Evolutionary conservation across 2,797 vertebrate genomes (phyloP), one percentile per base, ranked within the genome.

Genomic region (Leptatherina wallacei): DNA sequence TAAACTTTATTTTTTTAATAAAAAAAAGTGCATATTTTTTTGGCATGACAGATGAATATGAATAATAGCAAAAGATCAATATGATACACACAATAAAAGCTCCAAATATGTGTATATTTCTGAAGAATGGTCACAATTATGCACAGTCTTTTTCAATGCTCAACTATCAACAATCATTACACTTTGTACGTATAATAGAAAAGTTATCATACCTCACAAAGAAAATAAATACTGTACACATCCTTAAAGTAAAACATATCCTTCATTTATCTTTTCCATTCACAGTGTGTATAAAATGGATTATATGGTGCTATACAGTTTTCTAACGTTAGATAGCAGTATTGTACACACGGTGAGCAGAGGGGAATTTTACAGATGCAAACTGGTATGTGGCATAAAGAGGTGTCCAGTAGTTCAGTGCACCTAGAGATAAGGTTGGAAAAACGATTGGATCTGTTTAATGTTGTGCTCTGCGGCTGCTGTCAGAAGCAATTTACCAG

Each of bases 191-290:
- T 73, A 86, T 88, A 77, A 77, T 88, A 91, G 83, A 91, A 93
- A 93, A 92, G 78, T 82, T 88, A 75, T 87, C 80, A 85, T 86
- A 77, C 75, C 80, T 84, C 85, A 61, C 87, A 88, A 89, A 92
- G 90, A 88, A 90, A 94, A 94, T 94, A 94, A 95, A 95, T 94
- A 94, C 92, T 95, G 89, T 94, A 94, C 93, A 94, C 87, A 56
- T 93, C 69, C 77, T 83, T 56, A 65, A 83, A 77, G 67, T 75
- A 6, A 85, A 85, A 77, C 73, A 59, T 73, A 52, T 65, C 71
- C 65, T 77, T 71, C 35, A 59, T 47, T 56, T 40, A 30, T 80
- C 74, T 47, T 72, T 73, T 47, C 47, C 73, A 67, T 84, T 89
- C 85, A 90, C 87, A 87, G 81, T 86, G 82, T 89, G 78, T 85